A percentile compares a stretch with the other conserved stretches of the same genome.
Conservation (phyloP, 2,888 invertebrate genomes). For the Hirtodrosophila trivittata region DNA sequence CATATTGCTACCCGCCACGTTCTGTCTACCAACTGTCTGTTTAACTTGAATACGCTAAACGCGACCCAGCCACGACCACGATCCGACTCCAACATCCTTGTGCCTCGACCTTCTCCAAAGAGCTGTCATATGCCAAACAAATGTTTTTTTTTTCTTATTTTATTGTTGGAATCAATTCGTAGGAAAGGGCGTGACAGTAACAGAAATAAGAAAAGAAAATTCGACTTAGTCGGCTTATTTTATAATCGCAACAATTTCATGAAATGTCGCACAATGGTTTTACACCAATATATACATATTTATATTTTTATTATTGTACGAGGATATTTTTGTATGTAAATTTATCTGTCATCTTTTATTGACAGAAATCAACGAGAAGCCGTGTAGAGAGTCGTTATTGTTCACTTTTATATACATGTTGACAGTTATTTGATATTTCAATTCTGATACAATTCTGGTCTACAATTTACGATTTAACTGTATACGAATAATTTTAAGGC, state of each 20-base stretch:
- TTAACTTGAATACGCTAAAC: constrained; percentile 28
- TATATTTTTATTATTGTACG: constrained; percentile 16
- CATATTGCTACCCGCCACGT: constrained; percentile 14
- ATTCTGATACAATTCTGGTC: constrained; percentile 64
- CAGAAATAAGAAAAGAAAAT: constrained; percentile 19
- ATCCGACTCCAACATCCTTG: constrained; percentile 8
- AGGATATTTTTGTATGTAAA: constrained; percentile 25
- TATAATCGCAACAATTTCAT: constrained; percentile 60
- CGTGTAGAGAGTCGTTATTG: constrained; percentile 11
- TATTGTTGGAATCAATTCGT: constrained; percentile 47
- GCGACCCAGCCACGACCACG: constrained; percentile 5
- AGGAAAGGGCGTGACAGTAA: constrained; percentile 55
- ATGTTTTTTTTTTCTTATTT: constrained; percentile 21
- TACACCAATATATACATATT: constrained; percentile 20
- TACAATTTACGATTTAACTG: constrained; percentile 40
- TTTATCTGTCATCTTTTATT: constrained; percentile 61
- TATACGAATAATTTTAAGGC: constrained; percentile 33
- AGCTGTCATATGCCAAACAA: constrained; percentile 55
- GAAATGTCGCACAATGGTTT: constrained; percentile 31
- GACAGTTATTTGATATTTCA: constrained; percentile 66
- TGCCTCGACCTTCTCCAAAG: constrained; percentile 20
- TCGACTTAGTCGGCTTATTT: constrained; percentile 59
- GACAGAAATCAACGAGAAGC: constrained; percentile 63
- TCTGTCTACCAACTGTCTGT: constrained; percentile 49
- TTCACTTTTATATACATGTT: constrained; percentile 46